These are phyloP conservation scores for Eupsittula cactorum DNA, from an alignment of 2,113 vertebrate species.

Conservation along the genomic window DNA sequence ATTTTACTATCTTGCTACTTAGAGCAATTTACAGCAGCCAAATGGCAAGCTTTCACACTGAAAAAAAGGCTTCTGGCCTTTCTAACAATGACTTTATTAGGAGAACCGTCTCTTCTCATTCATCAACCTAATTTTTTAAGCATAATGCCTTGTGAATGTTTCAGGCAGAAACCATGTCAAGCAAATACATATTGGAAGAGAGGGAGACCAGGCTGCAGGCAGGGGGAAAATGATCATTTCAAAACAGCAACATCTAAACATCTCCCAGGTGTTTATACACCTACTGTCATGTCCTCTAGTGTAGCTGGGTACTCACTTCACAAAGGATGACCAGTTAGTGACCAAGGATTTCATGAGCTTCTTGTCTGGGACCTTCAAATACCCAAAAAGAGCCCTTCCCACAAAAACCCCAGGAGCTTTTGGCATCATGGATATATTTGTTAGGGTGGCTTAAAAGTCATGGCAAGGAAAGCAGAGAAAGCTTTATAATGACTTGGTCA, in stretches of 20 bases:
- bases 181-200: neutral
- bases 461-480: neutral
- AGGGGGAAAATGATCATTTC: neutral
- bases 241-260: neutral
- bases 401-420: neutral
- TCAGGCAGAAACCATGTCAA: neutral
- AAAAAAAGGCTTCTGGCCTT: neutral
- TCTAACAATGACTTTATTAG: constrained; percentile 17
- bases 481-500: neutral
- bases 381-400: neutral
- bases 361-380: neutral
- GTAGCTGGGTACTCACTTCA: neutral
- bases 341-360: neutral
- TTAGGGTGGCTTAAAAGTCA: neutral
- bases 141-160: constrained; percentile 6
- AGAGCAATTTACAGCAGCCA: neutral
- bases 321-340: neutral
- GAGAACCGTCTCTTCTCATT: neutral
- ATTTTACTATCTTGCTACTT: neutral
- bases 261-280: neutral
- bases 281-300: neutral
- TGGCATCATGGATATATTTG: neutral
- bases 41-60: neutral
- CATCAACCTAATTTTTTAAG: constrained; percentile 19
- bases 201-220: neutral